phyloP scores from a whole-genome alignment of 2,113 vertebrate genomes.

The Myanophis thanlyinensis region DNA sequence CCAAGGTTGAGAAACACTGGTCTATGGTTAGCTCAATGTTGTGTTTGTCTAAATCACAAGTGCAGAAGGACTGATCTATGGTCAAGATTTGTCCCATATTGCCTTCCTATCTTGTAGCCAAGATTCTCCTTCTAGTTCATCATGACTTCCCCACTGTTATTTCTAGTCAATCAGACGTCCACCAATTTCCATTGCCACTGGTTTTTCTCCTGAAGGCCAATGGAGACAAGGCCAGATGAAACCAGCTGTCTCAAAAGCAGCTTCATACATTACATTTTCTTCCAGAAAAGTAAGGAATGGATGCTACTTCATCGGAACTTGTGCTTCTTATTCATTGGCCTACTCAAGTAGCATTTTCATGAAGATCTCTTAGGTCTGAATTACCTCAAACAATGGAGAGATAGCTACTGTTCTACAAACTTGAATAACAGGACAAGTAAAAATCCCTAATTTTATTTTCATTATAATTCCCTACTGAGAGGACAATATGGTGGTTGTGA shows the following conservation, averaged over 20 bases:
- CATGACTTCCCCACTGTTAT: neutral
- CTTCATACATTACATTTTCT: neutral
- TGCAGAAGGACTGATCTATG: neutral
- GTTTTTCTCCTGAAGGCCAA: neutral
- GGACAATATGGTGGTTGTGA: neutral
- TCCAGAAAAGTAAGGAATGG: neutral
- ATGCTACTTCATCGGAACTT: neutral
- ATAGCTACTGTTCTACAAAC: neutral
- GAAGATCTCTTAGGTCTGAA: neutral
- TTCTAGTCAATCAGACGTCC: too few relatives aligned
- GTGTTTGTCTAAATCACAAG: neutral
- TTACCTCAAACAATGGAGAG: neutral
- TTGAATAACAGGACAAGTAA: neutral
- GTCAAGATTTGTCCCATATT: too few relatives aligned
- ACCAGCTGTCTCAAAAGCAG: neutral
- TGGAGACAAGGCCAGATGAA: too few relatives aligned
- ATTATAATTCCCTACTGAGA: neutral
- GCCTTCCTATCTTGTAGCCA: neutral
- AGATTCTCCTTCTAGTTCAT: neutral
- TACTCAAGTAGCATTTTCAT: neutral
- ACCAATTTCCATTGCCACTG: neutral
- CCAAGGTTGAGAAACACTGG: too few relatives aligned
- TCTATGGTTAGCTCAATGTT: neutral
- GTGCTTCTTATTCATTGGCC: neutral
- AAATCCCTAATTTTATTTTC: neutral